Evolutionary conservation across 2,888 invertebrate species (phyloP).

Genomic region (Clunio marinus): DNA sequence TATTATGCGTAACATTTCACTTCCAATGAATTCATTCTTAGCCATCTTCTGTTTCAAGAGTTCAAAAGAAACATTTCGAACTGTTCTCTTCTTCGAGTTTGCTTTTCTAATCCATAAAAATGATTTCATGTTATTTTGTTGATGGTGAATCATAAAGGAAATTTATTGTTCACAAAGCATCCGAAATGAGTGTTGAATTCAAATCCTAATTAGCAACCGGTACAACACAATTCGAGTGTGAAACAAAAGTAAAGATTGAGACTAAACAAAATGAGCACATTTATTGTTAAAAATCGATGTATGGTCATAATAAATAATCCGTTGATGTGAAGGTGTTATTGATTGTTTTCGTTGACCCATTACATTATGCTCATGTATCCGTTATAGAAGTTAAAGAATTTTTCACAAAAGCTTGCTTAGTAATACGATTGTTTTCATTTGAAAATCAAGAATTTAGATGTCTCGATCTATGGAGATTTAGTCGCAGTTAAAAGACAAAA

Average conservation of each 20-base stretch:
- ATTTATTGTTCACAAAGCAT: background rate
- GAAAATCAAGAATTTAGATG: background rate
- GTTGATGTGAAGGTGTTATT: constrained; percentile 28
- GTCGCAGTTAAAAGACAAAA: background rate
- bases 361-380: constrained; percentile 17
- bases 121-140: constrained; percentile 16
- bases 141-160: constrained; percentile 28
- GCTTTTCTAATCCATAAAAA: constrained; percentile 23
- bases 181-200: background rate
- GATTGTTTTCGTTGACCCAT: constrained; percentile 16
- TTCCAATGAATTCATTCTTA: too few species aligned
- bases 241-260: background rate
- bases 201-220: background rate
- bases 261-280: too few species aligned
- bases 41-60: too few species aligned
- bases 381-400: constrained; percentile 12
- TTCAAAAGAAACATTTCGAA: too few species aligned
- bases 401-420: background rate
- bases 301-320: constrained; percentile 16
- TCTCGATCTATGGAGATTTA: background rate
- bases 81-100: background rate
- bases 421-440: background rate
- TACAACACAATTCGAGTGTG: background rate
- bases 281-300: background rate
- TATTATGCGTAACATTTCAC: too few species aligned